Evolutionary conservation across 2,888 invertebrate species (phyloP), one percentile per base, ranked within the genome.

Genomic region (Tipula lateralis): DNA sequence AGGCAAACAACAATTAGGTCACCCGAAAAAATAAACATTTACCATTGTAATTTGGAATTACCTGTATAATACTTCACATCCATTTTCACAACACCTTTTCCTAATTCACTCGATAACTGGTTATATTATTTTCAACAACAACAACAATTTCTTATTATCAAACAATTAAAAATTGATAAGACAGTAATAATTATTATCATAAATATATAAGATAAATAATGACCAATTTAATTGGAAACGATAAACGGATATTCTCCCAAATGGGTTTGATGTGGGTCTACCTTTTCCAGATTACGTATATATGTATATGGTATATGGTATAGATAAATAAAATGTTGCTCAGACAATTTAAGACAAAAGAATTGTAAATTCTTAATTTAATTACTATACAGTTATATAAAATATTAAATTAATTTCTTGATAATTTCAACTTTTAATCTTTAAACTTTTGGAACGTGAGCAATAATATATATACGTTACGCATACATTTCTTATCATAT

Each of bases 121-220:
- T 44, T 44, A n/a, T 66, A 12, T 50, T 50, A 19, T 16, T 50
- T 16, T 19, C 5, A 50, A 24, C 66, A 19, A 66, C 66, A 66
- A 66, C 66, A 66, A 66, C 24, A 24, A 66, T 66, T 9, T n/a
- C 44, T 13, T 16, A 44, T 66, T 66, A 66, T 66, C 66, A 66
- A 19, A 66, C 66, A 66, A 66, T 66, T 66, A 66, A 66, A 66
- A 66, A 66, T 66, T 66, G 66, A 66, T 66, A 66, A 66, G 66
- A 66, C 66, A 24, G 9, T 9, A 24, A n/a, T n/a, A n/a, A n/a
- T 24, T 66, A 66, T 66, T 66, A 66, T 7, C n/a, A n/a, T 66
- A 66, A 66, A 24, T 24, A 66, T 66, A 24, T 24, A 24, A 19
- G 24, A 24, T 24, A 66, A 66, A 66, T 66, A 66, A 66, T 66